phyloP scores from a whole-genome alignment of 2,888 invertebrate species.

The Agrochola lychnidis region DNA sequence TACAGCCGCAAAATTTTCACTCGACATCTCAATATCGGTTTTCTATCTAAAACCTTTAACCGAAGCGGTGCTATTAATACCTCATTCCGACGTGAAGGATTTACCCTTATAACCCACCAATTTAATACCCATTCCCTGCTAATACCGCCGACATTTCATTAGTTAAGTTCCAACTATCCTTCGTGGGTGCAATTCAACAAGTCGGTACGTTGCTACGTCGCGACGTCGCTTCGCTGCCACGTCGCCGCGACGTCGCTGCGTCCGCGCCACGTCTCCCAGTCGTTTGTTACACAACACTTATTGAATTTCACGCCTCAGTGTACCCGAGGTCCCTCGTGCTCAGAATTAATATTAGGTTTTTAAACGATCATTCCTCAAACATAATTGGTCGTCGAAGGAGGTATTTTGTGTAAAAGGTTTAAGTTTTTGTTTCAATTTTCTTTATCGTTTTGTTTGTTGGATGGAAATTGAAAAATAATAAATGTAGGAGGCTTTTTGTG shows the following conservation, averaged over 20 bases:
- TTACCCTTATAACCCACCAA: constrained; percentile 41
- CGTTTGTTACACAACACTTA: constrained; percentile 78
- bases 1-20: background rate
- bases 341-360: constrained; percentile 75
- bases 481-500: background rate
- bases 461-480: constrained; percentile 39
- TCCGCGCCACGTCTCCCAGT: constrained; percentile 60
- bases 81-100: constrained; percentile 35
- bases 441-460: constrained; percentile 27
- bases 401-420: constrained; percentile 34
- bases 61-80: constrained; percentile 37
- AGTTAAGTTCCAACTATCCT: constrained; percentile 54
- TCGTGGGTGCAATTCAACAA: constrained; percentile 70
- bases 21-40: constrained; percentile 33
- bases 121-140: constrained; percentile 40
- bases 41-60: constrained; percentile 40
- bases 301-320: constrained; percentile 81
- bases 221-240: constrained; percentile 53
- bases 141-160: constrained; percentile 58
- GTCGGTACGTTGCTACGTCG: constrained; percentile 59
- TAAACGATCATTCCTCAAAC: constrained; percentile 63
- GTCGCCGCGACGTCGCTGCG: constrained; percentile 57
- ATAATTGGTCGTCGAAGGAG: constrained; percentile 55
- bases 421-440: constrained; percentile 46
- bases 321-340: constrained; percentile 71